These are phyloP conservation scores for Myotis yumanensis DNA, from an alignment of 2,113 vertebrate species.

Conservation along the genomic window DNA sequence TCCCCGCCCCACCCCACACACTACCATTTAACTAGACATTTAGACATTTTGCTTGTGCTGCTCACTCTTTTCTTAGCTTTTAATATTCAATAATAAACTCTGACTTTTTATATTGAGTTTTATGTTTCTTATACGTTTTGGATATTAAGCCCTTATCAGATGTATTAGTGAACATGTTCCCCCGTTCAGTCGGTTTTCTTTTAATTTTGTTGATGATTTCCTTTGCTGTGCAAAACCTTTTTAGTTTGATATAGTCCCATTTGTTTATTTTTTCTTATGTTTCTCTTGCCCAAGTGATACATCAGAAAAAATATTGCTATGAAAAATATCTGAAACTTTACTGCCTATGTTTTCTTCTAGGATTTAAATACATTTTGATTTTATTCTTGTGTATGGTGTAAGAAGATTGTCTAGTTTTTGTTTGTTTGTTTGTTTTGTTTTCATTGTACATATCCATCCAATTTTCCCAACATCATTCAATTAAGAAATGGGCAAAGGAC, in stretches of 20 bases:
- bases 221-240: neutral
- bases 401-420: neutral
- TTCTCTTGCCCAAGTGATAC: neutral
- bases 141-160: neutral
- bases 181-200: neutral
- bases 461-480: neutral
- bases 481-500: neutral
- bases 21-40: neutral
- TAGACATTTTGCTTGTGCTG: neutral
- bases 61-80: neutral
- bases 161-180: neutral
- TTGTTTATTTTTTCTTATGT: neutral
- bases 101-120: neutral
- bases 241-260: neutral
- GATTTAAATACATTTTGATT: neutral
- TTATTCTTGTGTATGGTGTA: neutral
- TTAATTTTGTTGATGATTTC: neutral
- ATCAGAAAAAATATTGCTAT: neutral
- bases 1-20: fast-evolving
- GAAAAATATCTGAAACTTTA: neutral
- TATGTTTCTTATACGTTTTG: neutral
- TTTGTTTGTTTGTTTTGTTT: neutral
- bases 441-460: neutral
- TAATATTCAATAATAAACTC: neutral
- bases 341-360: neutral